Evolutionary conservation across 1,140 invertebrate genomes (phyloP).

Genomic region (Trachymyrmex cornetzi): DNA sequence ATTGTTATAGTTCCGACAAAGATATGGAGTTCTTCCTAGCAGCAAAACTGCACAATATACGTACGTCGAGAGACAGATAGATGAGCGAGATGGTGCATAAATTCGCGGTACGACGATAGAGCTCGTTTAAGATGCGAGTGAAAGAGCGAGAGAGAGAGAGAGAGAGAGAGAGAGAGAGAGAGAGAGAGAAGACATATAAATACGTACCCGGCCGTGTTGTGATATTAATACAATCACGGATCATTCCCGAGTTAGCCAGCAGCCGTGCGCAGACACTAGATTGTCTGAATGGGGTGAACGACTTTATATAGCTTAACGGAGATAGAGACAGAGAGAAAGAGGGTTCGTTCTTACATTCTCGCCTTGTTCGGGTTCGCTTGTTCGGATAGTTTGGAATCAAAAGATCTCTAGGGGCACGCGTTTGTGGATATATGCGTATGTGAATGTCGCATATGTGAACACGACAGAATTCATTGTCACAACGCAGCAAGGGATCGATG

Average conservation of each 20-base stretch:
- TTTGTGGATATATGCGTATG: neutral
- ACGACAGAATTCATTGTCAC: conserved; percentile 29
- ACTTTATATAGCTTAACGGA: conserved; percentile 86
- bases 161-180: conserved; percentile 70
- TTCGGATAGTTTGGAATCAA: conserved; percentile 71
- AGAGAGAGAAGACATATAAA: conserved; percentile 80
- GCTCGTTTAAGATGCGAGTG: conserved; percentile 25
- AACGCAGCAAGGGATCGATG: conserved; percentile 65
- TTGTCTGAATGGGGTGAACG: conserved; percentile 87
- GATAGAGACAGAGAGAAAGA: conserved; percentile 74
- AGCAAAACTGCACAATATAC: conserved; percentile 1
- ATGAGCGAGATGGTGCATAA: conserved; percentile 79
- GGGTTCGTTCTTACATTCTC: conserved; percentile 66
- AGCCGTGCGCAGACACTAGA: conserved; percentile 86
- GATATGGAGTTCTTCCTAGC: conserved; percentile 5
- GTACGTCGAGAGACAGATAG: neutral
- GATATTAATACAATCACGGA: conserved; percentile 87
- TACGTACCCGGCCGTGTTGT: conserved; percentile 84
- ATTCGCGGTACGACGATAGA: conserved; percentile 70
- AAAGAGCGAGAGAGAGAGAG: conserved; percentile 51
- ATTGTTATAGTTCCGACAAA: neutral
- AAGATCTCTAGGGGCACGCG: conserved; percentile 60
- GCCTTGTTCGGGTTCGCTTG: conserved; percentile 72
- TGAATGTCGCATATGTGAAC: neutral
- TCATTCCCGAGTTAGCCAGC: conserved; percentile 85